Evolutionary conservation across 2,113 vertebrate genomes (phyloP).

Genomic region (Aphyosemion australe): DNA sequence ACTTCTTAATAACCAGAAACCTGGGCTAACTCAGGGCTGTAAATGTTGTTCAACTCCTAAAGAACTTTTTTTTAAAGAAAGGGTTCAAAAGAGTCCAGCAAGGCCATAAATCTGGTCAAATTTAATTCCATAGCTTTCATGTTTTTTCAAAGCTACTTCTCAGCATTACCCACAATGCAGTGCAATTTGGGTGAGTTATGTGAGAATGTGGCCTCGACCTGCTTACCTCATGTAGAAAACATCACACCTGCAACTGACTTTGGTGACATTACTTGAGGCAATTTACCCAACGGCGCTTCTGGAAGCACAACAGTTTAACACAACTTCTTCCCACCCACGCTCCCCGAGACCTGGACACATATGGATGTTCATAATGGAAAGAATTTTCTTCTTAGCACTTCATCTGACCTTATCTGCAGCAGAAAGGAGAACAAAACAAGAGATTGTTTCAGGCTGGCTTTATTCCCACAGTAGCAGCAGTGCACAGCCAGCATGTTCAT

Average conservation of each 20-base stretch:
- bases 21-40: too few species aligned
- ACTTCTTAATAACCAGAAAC: too few species aligned
- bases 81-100: neutral
- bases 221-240: neutral
- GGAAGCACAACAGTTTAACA: neutral
- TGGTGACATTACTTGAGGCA: neutral
- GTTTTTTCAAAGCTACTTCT: neutral
- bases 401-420: neutral
- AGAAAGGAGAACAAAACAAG: slow-evolving; percentile 8
- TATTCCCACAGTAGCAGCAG: slow-evolving; percentile 1
- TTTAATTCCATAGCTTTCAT: neutral
- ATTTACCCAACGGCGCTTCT: neutral
- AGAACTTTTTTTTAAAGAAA: neutral
- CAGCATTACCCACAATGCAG: neutral
- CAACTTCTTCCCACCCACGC: neutral
- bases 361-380: neutral
- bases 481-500: slow-evolving; percentile 21
- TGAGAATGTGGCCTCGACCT: neutral
- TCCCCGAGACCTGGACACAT: neutral
- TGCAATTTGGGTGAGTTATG: neutral
- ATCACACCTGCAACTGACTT: neutral
- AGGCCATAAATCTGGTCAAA: neutral
- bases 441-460: slow-evolving; percentile 9
- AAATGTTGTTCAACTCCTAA: too few species aligned
- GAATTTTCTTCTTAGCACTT: neutral